phyloP scores from a whole-genome alignment of 1,140 invertebrate genomes.

The Eriosoma lanigerum region DNA sequence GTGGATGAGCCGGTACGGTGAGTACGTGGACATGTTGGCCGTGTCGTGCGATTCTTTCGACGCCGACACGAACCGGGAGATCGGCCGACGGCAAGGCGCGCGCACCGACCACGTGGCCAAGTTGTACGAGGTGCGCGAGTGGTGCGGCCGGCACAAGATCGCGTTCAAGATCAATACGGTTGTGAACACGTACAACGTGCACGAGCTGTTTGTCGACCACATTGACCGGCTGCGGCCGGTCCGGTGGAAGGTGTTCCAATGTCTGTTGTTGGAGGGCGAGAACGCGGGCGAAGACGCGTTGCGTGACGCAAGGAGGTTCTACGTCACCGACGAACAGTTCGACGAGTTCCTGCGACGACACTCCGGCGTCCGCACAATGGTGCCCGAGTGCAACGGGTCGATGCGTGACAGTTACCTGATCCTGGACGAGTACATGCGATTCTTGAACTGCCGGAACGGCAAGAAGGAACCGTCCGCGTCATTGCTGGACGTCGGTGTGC shows the following conservation, averaged over 20 bases:
- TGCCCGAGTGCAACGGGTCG: slow-evolving; percentile 61
- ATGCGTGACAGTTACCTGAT: slow-evolving; percentile 63
- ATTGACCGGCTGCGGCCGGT: slow-evolving; percentile 59
- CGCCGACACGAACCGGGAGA: slow-evolving; percentile 59
- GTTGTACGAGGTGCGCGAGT: slow-evolving; percentile 58
- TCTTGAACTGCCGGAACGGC: slow-evolving; percentile 61
- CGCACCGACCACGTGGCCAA: slow-evolving; percentile 58
- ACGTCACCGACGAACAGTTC: slow-evolving; percentile 60
- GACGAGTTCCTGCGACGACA: slow-evolving; percentile 58
- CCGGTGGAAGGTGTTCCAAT: slow-evolving; percentile 62
- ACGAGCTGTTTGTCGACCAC: slow-evolving; percentile 60
- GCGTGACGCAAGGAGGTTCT: slow-evolving; percentile 59
- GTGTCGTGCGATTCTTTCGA: slow-evolving; percentile 60
- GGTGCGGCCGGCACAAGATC: slow-evolving; percentile 60
- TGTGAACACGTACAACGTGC: slow-evolving; percentile 61
- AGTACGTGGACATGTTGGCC: slow-evolving; percentile 59
- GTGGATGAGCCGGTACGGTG: slow-evolving; percentile 59
- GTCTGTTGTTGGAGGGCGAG: slow-evolving; percentile 61
- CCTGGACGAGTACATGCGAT: slow-evolving; percentile 63
- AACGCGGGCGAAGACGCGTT: slow-evolving; percentile 60
- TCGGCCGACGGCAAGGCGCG: slow-evolving; percentile 58
- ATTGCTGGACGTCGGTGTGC: slow-evolving; percentile 60
- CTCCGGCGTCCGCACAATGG: slow-evolving; percentile 57
- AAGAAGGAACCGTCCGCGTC: slow-evolving; percentile 60
- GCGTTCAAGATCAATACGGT: slow-evolving; percentile 63